Evolutionary conservation across 2,113 vertebrate genomes (phyloP), one percentile per base, ranked within the genome.

Genomic region (Cololabis saira): DNA sequence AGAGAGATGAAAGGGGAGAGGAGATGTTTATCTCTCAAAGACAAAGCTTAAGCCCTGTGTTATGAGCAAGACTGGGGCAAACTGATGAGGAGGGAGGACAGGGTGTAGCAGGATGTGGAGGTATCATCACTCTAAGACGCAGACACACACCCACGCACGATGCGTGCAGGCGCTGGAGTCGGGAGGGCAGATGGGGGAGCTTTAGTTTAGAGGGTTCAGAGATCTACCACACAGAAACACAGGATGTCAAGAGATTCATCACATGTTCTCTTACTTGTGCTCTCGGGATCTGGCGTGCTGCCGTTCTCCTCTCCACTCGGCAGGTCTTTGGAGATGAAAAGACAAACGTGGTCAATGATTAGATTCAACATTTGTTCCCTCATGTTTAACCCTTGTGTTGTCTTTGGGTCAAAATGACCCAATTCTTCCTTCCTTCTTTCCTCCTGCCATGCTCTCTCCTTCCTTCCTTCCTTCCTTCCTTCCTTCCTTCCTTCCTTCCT

Each of bases 221-320:
- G 54, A 78, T 81, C 65, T 67, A 58, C 54, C 1, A 12, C 67
- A 62, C 50, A 54, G 27, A 37, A 65, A 72, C 53, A 61, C 43
- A 64, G 67, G 43, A 14, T 58, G 50, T 57, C 61, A 52, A 2
- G 62, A 2, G 18, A 57, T 55, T 10, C 19, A 49, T 2, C 54
- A 5, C 13, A 71, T 30, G 40, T 10, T 50, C 27, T 21, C 82
- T 92, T 89, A 94, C 93, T 89, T 84, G 87, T 91, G 74, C 37
- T 86, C 15, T 80, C 87, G 17, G 83, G 70, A 71, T 91, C 91
- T 0, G 90, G 80, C 1, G 93, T 80, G 81, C 93, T 94, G 45
- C 93, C 93, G 19, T 89, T 91, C 15, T 93, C 92, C 22, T 93
- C 92, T 75, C 93, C 92, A 55, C 93, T 93, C 61, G 89, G 91